These are phyloP conservation scores for Pectinophora gossypiella DNA, from an alignment of 1,140 invertebrate species.

Conservation along the genomic window DNA sequence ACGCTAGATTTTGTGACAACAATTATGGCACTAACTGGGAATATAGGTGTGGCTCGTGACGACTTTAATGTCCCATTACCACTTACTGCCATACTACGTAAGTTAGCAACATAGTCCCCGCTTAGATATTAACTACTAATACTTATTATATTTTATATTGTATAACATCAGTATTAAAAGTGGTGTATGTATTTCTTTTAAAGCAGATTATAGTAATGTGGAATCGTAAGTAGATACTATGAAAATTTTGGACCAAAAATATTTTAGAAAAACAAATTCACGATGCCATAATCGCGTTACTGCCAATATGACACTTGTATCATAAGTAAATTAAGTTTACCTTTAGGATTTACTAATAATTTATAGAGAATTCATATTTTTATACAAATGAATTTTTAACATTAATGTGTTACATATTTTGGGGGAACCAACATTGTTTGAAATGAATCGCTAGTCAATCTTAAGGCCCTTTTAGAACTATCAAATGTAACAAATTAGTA, in stretches of 20 bases:
- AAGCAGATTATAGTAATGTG: slow-evolving; percentile 46
- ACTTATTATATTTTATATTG: slow-evolving; percentile 43
- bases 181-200: slow-evolving; percentile 63
- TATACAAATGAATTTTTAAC: slow-evolving; percentile 41
- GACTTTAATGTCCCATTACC: neutral
- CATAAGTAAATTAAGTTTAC: slow-evolving; percentile 33
- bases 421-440: neutral
- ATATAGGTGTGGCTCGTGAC: no score
- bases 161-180: slow-evolving; percentile 71
- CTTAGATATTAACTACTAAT: slow-evolving; percentile 61
- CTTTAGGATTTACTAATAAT: slow-evolving; percentile 33
- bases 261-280: slow-evolving; percentile 66
- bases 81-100: slow-evolving; percentile 73
- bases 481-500: slow-evolving; percentile 2
- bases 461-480: neutral
- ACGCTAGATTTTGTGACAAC: no score
- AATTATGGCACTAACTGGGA: no score
- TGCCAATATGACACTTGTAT: slow-evolving; percentile 69
- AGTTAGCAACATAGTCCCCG: slow-evolving; percentile 61
- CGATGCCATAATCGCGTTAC: slow-evolving; percentile 68
- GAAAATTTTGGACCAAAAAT: slow-evolving; percentile 71
- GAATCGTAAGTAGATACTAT: slow-evolving; percentile 47
- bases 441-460: neutral
- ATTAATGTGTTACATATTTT: slow-evolving; percentile 16
- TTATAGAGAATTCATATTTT: slow-evolving; percentile 43